Evolutionary conservation across 2,797 vertebrate genomes (phyloP).

Genomic region (Sebastes nivosus): DNA sequence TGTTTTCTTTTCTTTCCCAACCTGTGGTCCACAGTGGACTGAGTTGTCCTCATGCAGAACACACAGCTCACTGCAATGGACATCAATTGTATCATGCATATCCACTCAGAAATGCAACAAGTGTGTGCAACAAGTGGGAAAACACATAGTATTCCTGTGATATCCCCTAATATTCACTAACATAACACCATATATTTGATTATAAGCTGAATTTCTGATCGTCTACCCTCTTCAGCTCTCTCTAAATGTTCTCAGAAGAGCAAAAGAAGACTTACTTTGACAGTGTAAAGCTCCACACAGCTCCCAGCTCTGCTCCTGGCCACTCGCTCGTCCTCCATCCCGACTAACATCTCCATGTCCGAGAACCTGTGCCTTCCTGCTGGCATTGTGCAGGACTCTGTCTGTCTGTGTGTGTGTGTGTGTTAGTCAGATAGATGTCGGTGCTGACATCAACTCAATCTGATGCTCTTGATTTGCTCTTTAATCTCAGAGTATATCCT

Average conservation of each 20-base stretch:
- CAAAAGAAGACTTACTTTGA: constrained; percentile 57
- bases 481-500: background rate
- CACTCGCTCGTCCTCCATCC: constrained; percentile 49
- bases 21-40: background rate
- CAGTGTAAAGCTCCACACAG: constrained; percentile 72
- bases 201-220: background rate
- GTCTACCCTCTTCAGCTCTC: background rate
- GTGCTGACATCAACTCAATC: constrained; percentile 2
- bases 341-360: constrained; percentile 54
- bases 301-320: constrained; percentile 69
- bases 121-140: constrained; percentile 14
- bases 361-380: constrained; percentile 49
- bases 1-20: background rate
- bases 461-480: background rate
- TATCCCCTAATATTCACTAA: background rate
- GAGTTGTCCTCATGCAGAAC: background rate
- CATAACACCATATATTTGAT: background rate
- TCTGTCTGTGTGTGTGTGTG: background rate
- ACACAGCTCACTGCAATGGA: background rate
- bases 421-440: background rate
- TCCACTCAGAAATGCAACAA: constrained; percentile 4
- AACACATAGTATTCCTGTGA: constrained; percentile 10
- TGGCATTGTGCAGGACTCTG: constrained; percentile 32
- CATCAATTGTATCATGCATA: background rate
- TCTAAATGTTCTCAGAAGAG: background rate